Base-by-base conservation (phyloP, 2,797 vertebrate species). In the Leuciscus waleckii region DNA sequence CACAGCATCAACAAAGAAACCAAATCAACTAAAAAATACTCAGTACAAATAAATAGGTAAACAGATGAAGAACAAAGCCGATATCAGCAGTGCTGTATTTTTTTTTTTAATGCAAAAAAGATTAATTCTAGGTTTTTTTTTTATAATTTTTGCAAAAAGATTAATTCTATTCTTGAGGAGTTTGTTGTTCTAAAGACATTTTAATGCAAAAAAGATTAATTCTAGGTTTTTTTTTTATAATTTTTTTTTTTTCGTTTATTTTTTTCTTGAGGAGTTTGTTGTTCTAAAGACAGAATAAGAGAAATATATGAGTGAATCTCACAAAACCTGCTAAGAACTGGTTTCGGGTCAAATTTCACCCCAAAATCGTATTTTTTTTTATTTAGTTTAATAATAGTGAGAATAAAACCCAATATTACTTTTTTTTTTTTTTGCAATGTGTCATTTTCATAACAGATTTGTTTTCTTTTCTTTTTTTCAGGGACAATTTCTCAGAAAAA, bases 31-130 rank as follows among this genome's bases (percentile, higher is more conserved):
- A 21, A 73, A 76, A 76, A 77, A 85, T 89, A 83, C 67, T 87
- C 65, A 74, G 73, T 79, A 88, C 82, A 88, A 79, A 86, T 65
- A 79, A 80, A 88, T 79, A 83, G 37, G 71, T 51, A 85, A 86
- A 86, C 79, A 61, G 39, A 81, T 81, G 37, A 56, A 68, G 56
- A 88, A 88, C 82, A 88, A 63, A 81, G 35, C 63, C 7, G 2
- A 49, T 63, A 41, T 67, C 43, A 83, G 73, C 46, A 16, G 9
- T 35, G 56, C 19, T 43, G 3, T 65, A 2, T 73, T 17, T 35
- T 0, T 35, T 35, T 17, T 69, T 56, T 41, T 2, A 1, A 58
- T 70, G 51, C 49, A 82, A 69, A 84, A 35, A 39, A 61, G 29
- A 61, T 54, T 16, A 32, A 43, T 19, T 46, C 29, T 39, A 13